A percentile compares a stretch with the other conserved stretches of the same genome.
Evolutionary conservation across 1,140 invertebrate species (phyloP).

Genomic region (Drosophila micromelanica): DNA sequence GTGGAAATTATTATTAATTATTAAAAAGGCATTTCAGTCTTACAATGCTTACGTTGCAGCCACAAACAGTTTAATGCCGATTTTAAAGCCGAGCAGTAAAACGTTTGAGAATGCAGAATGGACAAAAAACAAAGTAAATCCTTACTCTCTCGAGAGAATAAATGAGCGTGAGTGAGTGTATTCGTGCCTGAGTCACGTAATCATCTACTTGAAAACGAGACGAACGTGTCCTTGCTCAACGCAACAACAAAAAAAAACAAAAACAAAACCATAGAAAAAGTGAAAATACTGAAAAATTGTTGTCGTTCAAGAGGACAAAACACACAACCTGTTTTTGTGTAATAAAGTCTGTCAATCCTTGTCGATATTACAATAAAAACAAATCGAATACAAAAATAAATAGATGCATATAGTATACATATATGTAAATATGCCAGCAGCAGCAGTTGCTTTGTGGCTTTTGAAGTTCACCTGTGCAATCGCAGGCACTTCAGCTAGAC

Average conservation of each 20-base stretch:
- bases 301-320: not conserved
- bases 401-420: not conserved
- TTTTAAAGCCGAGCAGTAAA: not conserved
- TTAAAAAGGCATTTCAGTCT: too few relatives aligned
- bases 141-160: not conserved
- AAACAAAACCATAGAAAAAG: not conserved
- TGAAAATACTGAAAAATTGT: slow-evolving; percentile 20
- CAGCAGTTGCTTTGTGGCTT: slow-evolving; percentile 12
- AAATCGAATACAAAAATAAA: not conserved
- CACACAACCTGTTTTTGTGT: slow-evolving; percentile 13
- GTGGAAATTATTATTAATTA: too few relatives aligned
- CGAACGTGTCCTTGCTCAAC: slow-evolving; percentile 4
- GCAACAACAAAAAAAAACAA: not conserved
- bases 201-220: slow-evolving; percentile 11
- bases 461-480: slow-evolving; percentile 15
- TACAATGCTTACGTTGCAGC: too few relatives aligned
- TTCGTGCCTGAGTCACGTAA: slow-evolving; percentile 8
- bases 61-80: too few relatives aligned
- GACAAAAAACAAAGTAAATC: slow-evolving; percentile 4
- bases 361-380: slow-evolving; percentile 4
- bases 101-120: slow-evolving; percentile 3
- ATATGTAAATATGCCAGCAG: slow-evolving; percentile 5
- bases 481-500: not conserved
- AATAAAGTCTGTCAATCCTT: slow-evolving; percentile 11
- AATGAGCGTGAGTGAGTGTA: not conserved